Percentiles rank a stretch among this genome's conserved stretches.
Evolutionary conservation across 2,113 vertebrate genomes (phyloP).

Genomic region (Colaptes auratus): DNA sequence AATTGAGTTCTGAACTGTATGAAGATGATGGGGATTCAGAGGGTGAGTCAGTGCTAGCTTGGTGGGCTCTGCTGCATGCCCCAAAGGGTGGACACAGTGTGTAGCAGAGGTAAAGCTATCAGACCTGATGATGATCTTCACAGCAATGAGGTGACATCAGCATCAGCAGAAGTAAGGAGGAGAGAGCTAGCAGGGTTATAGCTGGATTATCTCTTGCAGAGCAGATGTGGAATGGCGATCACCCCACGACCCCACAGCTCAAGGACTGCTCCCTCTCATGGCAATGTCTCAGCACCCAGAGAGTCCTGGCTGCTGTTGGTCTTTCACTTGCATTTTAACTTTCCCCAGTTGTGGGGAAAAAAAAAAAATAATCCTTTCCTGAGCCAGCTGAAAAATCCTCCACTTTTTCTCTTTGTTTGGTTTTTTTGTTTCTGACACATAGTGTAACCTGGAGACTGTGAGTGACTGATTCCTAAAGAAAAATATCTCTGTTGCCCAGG

Average conservation of each 20-base stretch:
- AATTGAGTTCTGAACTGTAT: background rate
- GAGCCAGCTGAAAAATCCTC: conserved; percentile 37
- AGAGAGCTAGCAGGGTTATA: background rate
- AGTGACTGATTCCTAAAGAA: conserved; percentile 74
- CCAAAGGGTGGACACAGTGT: background rate
- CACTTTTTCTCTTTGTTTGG: conserved; percentile 61
- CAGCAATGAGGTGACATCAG: background rate
- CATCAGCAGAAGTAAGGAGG: background rate
- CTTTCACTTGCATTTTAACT: conserved; percentile 27
- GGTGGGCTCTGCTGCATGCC: background rate
- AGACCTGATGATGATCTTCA: background rate
- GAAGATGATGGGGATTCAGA: fast-evolving
- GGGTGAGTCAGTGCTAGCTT: fast-evolving
- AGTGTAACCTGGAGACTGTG: conserved; percentile 58
- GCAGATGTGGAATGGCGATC: background rate
- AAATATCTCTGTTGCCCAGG: conserved; percentile 66
- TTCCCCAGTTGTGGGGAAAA: conserved; percentile 13
- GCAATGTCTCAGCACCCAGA: background rate
- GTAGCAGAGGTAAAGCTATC: background rate
- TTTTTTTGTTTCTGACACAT: conserved; percentile 70
- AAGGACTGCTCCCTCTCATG: fast-evolving
- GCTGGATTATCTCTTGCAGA: background rate
- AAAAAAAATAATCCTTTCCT: conserved; percentile 23
- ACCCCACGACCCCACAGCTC: fast-evolving
- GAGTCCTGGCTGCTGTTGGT: background rate